A percentile compares a stretch with the other conserved stretches of the same genome.
phyloP scores from a whole-genome alignment of 2,113 vertebrate species.

The Paradoxurus hermaphroditus region DNA sequence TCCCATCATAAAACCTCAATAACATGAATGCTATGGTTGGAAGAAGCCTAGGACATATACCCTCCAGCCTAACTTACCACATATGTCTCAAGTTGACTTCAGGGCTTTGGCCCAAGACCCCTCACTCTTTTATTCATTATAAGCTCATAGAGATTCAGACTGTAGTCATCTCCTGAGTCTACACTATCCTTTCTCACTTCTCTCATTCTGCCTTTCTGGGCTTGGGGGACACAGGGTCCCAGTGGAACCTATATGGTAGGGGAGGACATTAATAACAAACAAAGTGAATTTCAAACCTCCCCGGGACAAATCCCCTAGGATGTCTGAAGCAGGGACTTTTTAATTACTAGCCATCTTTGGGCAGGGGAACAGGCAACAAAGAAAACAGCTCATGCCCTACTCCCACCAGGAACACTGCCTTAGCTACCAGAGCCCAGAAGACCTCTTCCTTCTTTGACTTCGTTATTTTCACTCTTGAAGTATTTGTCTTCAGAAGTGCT shows the following conservation, averaged over 20 bases:
- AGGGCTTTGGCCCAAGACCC: not conserved
- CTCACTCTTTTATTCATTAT: not conserved
- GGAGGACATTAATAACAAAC: not conserved
- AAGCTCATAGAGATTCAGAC: not conserved
- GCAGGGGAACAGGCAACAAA: not conserved
- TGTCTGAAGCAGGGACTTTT: not conserved
- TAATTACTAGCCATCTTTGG: not conserved
- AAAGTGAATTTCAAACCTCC: not conserved
- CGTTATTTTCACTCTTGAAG: not conserved
- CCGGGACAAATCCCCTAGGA: not conserved
- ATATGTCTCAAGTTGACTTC: not conserved
- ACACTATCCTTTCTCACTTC: not conserved
- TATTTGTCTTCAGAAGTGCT: not conserved
- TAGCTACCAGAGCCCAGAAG: not conserved
- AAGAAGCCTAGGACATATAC: not conserved
- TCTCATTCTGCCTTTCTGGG: not conserved
- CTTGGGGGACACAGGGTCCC: not conserved
- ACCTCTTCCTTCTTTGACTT: not conserved
- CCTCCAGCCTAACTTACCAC: not conserved
- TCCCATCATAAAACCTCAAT: not conserved
- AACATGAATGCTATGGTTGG: not conserved
- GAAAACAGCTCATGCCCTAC: not conserved
- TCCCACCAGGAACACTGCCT: not conserved
- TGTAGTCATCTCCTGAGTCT: not conserved
- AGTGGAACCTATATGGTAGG: not conserved